Conservation (phyloP, 2,113 vertebrate species). For the Oriolus oriolus region DNA sequence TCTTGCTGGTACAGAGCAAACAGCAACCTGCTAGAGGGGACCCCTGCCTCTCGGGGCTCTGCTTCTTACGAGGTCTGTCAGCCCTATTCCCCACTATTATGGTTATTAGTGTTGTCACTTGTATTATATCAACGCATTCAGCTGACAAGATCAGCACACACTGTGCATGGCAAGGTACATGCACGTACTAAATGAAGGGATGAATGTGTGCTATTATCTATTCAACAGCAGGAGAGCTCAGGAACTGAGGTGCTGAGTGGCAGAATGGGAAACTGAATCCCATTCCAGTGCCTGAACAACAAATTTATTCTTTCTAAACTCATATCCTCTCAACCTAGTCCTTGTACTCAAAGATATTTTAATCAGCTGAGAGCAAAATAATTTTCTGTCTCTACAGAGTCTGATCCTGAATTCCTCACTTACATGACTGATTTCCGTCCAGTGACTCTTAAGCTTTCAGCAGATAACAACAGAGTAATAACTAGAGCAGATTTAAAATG, state of each 20-base stretch:
- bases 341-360: not conserved
- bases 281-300: not conserved
- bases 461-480: not conserved
- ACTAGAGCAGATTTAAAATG: not conserved
- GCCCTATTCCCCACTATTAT: not conserved
- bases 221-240: not conserved
- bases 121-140: not conserved
- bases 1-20: not conserved
- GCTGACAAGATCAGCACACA: conserved; percentile 6
- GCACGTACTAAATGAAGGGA: not conserved
- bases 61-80: not conserved
- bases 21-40: not conserved
- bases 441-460: not conserved
- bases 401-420: not conserved
- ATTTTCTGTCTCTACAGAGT: not conserved
- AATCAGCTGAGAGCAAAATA: not conserved
- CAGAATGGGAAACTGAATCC: conserved; percentile 28
- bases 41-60: rapidly evolving
- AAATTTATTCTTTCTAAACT: conserved; percentile 19
- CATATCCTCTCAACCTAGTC: not conserved
- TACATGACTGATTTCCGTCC: not conserved
- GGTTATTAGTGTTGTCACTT: not conserved
- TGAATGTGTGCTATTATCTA: conserved; percentile 10
- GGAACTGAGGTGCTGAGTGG: not conserved
- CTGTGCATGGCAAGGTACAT: not conserved